These are phyloP conservation scores for Cirrhinus molitorella DNA, from an alignment of 2,797 vertebrate genomes.

Conservation along the genomic window DNA sequence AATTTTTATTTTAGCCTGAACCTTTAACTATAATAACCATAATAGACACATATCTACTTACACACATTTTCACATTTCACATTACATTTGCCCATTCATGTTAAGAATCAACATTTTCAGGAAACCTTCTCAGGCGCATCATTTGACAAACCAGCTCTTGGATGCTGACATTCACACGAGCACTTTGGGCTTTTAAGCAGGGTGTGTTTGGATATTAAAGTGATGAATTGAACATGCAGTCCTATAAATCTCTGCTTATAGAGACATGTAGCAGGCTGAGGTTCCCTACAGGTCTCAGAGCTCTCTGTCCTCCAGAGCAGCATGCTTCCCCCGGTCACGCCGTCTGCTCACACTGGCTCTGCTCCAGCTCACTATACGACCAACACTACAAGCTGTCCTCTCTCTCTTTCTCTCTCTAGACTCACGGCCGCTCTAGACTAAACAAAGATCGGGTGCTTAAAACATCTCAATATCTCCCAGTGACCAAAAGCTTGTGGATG, in stretches of 20 bases:
- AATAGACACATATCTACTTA: not conserved
- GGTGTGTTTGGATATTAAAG: conserved; percentile 33
- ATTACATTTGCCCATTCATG: too few species aligned
- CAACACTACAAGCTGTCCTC: conserved; percentile 46
- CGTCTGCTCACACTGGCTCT: conserved; percentile 57
- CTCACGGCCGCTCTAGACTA: conserved; percentile 1
- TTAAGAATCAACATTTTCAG: not conserved
- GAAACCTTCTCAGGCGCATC: not conserved
- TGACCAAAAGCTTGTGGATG: not conserved
- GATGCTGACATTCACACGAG: not conserved
- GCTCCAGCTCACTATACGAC: conserved; percentile 50
- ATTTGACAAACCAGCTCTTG: not conserved
- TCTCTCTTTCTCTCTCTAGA: not conserved
- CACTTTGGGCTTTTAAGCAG: conserved; percentile 29
- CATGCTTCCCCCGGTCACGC: conserved; percentile 38
- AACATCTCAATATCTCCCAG: not conserved
- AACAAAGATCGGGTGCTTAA: not conserved
- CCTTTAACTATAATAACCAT: too few species aligned
- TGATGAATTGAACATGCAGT: conserved; percentile 12
- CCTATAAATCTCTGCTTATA: conserved; percentile 24
- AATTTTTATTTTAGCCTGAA: too few species aligned
- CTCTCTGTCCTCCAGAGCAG: conserved; percentile 41
- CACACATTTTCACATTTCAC: not conserved
- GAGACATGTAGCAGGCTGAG: conserved; percentile 39
- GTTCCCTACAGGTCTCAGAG: conserved; percentile 43